Evolutionary conservation across 1,140 invertebrate genomes (phyloP), one percentile per base, ranked within the genome.

Genomic region (Zaprionus taronus): DNA sequence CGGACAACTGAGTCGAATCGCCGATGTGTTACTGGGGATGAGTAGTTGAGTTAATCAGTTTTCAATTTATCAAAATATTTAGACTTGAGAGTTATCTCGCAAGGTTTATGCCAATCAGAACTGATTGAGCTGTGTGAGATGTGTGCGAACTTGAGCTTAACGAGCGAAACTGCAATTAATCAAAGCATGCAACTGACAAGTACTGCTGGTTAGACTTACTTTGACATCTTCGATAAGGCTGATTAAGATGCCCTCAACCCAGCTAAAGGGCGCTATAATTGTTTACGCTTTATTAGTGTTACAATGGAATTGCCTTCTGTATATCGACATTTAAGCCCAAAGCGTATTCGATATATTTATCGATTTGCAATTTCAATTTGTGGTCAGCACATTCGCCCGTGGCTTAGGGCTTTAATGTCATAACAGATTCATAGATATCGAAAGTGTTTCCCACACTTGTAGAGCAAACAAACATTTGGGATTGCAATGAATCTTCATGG

Each of bases 21-120:
- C 58, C n/a, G 3, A 17, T 47, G 41, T 80, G 62, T 20, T 51
- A 51, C 47, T 24, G 51, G 67, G 31, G 58, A 49, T 38, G 34
- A 41, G 17, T 56, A 11, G 72, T 61, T 64, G 31, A 72, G 47
- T 24, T 62, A 47, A 69, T 64, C 62, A 72, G 58, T 71, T 79
- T 57, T 69, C 78, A 72, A 90, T 90, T 85, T 82, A 90, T 90
- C 79, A 85, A 81, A 71, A 81, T 86, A 80, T 86, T 82, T 86
- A 86, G 83, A 86, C 57, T 75, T 72, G 65, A 44, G 65, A 47
- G 55, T 63, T 61, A 38, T 68, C 49, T 73, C 60, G 34, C 77
- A 91, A 91, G 86, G 86, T 79, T 79, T 62, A 78, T 87, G 86
- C 86, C 86, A 90, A 90, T 90, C 83, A 90, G 70, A 51, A 65